Evolutionary conservation across 2,113 vertebrate genomes (phyloP), one percentile per base, ranked within the genome.

Genomic region (Platycercus adscitus): DNA sequence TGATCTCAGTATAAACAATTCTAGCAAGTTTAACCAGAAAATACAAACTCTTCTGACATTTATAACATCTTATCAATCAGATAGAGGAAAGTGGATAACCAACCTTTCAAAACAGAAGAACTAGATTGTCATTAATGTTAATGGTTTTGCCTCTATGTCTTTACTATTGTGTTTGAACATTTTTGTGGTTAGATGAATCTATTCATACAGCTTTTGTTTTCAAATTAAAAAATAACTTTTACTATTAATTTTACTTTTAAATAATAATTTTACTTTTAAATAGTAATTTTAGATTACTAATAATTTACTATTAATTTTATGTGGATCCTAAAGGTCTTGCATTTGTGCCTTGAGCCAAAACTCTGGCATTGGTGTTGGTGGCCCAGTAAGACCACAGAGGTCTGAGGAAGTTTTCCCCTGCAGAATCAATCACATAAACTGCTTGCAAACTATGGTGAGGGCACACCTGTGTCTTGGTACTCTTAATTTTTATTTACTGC

Each of bases 1-100:
- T 97, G 93, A 97, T 96, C 97, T 97, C 85, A 94, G 72, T 44
- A 81, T 84, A 97, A 96, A 97, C 78, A 97, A 71, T 95, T 88
- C 91, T 23, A 97, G 78, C 75, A 87, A 94, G 73, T 91, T 96
- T 96, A 97, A 92, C 87, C 94, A 87, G 86, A 96, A 97, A 88
- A 98, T 72, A 82, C 73, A 95, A 50, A 95, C 92, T 97, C 72
- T 78, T 91, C 69, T 96, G 90, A 93, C 91, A 94, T 88, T 96
- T 97, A 60, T 93, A 95, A 86, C 88, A 95, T 88, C 85, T 94
- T 97, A 93, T 96, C 85, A 94, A 95, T 96, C 95, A 95, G 85
- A 86, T 13, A 93, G 60, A 91, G 91, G 70, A 96, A 96, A 86
- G 55, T 81, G 91, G 71, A 95, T 93, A 92, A 82, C 69, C 31